Evolutionary conservation across 2,113 vertebrate genomes (phyloP).

Genomic region (Speoplatyrhinus poulsoni): DNA sequence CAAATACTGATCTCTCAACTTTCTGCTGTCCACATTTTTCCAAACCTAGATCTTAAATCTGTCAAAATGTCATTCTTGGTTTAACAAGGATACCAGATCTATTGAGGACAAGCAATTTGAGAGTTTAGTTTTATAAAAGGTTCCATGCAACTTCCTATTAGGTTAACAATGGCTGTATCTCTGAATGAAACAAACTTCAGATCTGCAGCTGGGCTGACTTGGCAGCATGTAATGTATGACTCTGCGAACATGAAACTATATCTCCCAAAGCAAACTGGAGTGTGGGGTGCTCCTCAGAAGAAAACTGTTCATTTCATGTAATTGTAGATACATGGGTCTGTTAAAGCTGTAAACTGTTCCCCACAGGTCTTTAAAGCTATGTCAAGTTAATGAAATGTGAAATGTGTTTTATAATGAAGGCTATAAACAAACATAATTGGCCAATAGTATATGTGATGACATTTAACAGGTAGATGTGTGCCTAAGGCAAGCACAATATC

Average conservation of each 20-base stretch:
- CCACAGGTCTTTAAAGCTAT: not conserved
- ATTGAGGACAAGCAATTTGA: not conserved
- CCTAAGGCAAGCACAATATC: too few relatives aligned
- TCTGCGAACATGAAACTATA: slow-evolving; percentile 1
- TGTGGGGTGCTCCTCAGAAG: not conserved
- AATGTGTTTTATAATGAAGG: not conserved
- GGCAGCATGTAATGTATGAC: slow-evolving; percentile 10
- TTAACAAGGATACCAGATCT: not conserved
- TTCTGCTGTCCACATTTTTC: not conserved
- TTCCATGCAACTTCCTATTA: not conserved
- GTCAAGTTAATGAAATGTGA: not conserved
- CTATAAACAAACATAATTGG: not conserved
- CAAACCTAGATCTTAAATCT: not conserved
- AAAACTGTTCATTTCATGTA: slow-evolving; percentile 12
- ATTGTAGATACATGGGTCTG: slow-evolving; percentile 11
- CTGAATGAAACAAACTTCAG: slow-evolving; percentile 12
- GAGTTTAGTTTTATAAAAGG: not conserved
- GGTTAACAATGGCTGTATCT: slow-evolving; percentile 19
- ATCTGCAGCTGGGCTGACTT: slow-evolving; percentile 18
- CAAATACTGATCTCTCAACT: not conserved
- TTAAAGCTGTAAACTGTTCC: not conserved
- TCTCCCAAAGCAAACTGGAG: not conserved
- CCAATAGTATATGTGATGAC: not conserved
- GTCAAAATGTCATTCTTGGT: not conserved
- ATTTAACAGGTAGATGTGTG: not conserved